Evolutionary conservation across 92 coral and sea anemone species (phyloP).

Genomic region (Phymanthus crucifer): DNA sequence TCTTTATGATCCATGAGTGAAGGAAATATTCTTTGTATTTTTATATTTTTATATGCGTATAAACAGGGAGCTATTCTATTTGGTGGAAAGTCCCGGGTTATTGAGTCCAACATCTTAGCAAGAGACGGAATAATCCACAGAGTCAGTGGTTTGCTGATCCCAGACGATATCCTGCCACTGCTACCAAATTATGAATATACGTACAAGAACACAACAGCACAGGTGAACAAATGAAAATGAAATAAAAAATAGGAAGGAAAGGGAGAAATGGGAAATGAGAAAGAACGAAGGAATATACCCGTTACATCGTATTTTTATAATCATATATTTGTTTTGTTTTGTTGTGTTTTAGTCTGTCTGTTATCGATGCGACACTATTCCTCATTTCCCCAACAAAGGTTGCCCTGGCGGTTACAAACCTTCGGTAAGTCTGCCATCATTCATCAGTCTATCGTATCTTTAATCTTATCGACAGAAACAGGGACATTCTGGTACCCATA

Average conservation of each 20-base stretch:
- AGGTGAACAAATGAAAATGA: constrained; percentile 1
- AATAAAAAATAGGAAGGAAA: neutral
- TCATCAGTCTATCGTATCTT: neutral
- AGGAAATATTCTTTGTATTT: too few species aligned
- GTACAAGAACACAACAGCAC: neutral
- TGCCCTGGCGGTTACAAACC: constrained; percentile 60
- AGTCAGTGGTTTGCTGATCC: constrained; percentile 52
- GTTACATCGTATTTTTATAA: neutral
- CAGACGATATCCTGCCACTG: constrained; percentile 69
- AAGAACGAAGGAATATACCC: too few species aligned
- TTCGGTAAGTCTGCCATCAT: constrained; percentile 44
- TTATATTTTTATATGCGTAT: neutral
- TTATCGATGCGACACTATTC: constrained; percentile 67
- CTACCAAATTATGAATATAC: constrained; percentile 63
- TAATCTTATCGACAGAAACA: too few species aligned
- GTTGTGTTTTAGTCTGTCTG: constrained; percentile 55
- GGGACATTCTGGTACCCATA: too few species aligned
- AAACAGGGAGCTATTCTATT: constrained; percentile 70
- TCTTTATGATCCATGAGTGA: too few species aligned
- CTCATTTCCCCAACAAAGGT: constrained; percentile 53
- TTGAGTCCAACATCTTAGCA: constrained; percentile 58
- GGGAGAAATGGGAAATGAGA: neutral
- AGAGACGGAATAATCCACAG: constrained; percentile 70
- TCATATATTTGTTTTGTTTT: neutral
- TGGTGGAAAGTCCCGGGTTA: constrained; percentile 48